Conservation (phyloP, 2,113 vertebrate species). For the Scolopax mira region DNA sequence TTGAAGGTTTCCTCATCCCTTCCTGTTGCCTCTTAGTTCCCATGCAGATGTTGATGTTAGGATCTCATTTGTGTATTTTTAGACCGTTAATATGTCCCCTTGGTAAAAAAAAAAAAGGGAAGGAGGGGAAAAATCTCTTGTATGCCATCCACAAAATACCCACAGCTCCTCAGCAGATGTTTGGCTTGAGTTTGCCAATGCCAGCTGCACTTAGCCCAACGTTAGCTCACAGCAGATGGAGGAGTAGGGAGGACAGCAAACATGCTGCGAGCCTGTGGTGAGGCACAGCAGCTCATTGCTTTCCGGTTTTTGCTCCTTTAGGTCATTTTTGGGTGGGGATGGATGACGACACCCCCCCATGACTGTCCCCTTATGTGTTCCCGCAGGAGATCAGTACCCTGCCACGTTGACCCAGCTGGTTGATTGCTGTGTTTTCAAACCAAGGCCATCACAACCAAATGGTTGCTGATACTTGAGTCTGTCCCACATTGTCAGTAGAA, state of each 20-base stretch:
- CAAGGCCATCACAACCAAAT: neutral
- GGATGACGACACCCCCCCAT: neutral
- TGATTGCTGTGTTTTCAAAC: neutral
- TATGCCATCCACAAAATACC: neutral
- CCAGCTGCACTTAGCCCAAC: neutral
- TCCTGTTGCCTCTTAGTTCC: neutral
- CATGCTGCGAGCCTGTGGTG: rapidly evolving
- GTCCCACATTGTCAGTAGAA: neutral
- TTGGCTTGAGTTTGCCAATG: neutral
- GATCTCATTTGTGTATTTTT: neutral
- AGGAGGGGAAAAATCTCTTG: neutral
- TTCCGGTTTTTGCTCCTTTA: neutral
- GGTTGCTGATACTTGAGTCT: neutral
- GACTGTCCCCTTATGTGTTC: neutral
- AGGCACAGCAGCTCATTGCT: neutral
- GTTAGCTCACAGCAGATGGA: neutral
- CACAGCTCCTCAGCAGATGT: neutral
- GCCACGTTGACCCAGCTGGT: neutral
- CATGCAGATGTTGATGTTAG: neutral
- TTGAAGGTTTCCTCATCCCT: neutral
- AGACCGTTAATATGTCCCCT: neutral
- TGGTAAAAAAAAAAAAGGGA: neutral
- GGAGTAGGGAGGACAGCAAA: neutral
- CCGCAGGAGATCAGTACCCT: neutral
- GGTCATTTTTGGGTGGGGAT: neutral